These are phyloP conservation scores for Bellardia bayeri DNA, from an alignment of 2,888 invertebrate genomes.

Conservation along the genomic window DNA sequence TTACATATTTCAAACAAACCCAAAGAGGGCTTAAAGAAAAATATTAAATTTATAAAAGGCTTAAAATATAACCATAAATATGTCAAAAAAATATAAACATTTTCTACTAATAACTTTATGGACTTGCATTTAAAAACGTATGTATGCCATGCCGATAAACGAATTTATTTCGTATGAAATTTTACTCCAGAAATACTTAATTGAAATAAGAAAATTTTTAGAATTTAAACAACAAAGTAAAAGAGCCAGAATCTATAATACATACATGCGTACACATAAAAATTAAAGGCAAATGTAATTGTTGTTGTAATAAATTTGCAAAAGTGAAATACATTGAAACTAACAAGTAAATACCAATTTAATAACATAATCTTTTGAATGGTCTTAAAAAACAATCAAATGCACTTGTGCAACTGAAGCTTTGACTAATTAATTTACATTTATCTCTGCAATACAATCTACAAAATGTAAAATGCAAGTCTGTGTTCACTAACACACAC, in stretches of 20 bases:
- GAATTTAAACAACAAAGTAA: conserved; percentile 43
- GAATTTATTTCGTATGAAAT: conserved; percentile 30
- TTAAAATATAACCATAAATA: conserved; percentile 37
- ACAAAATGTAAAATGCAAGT: conserved; percentile 48
- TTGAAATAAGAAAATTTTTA: conserved; percentile 51
- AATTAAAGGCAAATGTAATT: conserved; percentile 42
- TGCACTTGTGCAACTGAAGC: conserved; percentile 73
- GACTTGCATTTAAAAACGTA: background rate
- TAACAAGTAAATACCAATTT: conserved; percentile 71
- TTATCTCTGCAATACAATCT: conserved; percentile 72
- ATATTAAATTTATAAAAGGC: conserved; percentile 27
- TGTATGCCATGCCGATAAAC: conserved; percentile 26
- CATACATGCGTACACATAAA: background rate
- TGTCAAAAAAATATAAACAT: conserved; percentile 5
- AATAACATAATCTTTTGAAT: conserved; percentile 73
- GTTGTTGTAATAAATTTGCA: conserved; percentile 61
- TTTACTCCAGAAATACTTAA: conserved; percentile 37
- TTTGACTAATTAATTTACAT: conserved; percentile 76
- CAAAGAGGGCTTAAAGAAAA: conserved; percentile 17
- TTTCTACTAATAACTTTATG: conserved; percentile 2
- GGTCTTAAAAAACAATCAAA: conserved; percentile 74
- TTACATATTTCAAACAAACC: conserved; percentile 34
- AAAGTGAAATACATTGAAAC: conserved; percentile 57
- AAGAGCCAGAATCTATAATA: too few species aligned
- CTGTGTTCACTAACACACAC: conserved; percentile 1